phyloP scores from a whole-genome alignment of 2,113 vertebrate species.

The Protobothrops flavoviridis region DNA sequence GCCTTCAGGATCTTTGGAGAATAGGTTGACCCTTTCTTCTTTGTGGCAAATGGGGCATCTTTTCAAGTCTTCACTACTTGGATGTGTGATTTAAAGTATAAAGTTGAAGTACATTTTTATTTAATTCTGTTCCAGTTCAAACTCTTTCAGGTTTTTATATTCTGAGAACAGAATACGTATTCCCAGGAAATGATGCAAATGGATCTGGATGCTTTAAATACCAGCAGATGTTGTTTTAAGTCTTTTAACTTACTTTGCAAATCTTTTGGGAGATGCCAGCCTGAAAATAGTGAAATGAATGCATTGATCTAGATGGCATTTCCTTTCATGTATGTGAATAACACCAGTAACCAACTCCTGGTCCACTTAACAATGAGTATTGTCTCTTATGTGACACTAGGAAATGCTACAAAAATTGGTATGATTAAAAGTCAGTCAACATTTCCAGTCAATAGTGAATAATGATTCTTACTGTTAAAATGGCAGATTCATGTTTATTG shows the following conservation, averaged over 20 bases:
- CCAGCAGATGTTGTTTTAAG: rapidly evolving
- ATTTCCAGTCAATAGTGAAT: not conserved
- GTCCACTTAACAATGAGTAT: not conserved
- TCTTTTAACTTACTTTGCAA: constrained; percentile 26
- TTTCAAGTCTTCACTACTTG: not conserved
- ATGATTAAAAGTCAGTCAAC: not conserved
- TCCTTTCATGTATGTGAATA: not conserved
- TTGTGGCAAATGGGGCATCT: not conserved
- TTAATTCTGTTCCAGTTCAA: constrained; percentile 17
- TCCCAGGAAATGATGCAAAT: constrained; percentile 11
- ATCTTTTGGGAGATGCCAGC: constrained; percentile 27
- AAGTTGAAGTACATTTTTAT: constrained; percentile 36
- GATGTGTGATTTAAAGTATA: not conserved
- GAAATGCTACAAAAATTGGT: too few relatives aligned
- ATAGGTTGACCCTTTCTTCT: not conserved
- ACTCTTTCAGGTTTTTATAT: constrained; percentile 25
- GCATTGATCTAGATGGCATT: not conserved
- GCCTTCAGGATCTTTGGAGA: not conserved
- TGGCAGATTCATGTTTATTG: not conserved
- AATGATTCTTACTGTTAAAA: not conserved
- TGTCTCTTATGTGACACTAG: not conserved
- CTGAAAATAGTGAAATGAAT: not conserved
- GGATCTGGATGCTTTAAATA: not conserved
- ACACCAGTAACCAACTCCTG: not conserved
- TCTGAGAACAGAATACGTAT: constrained; percentile 35